phyloP scores from a whole-genome alignment of 2,888 invertebrate species.

The Unio pictorum region DNA sequence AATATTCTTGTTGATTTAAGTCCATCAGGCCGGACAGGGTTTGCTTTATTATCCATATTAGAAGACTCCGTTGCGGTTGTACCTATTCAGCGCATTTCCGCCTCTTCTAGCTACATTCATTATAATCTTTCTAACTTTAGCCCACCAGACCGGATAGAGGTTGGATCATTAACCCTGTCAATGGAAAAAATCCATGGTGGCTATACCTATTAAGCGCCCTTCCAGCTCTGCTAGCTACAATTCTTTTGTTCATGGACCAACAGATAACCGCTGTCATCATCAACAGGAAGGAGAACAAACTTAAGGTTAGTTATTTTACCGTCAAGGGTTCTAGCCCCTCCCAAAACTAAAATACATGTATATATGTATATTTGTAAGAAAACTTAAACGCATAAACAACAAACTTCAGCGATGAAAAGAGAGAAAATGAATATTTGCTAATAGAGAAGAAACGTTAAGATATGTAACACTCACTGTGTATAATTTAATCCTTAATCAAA shows the following conservation, averaged over 20 bases:
- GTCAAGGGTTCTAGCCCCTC: too few species aligned
- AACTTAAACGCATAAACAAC: too few species aligned
- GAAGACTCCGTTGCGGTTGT: slow-evolving; percentile 83
- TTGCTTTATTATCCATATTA: slow-evolving; percentile 58
- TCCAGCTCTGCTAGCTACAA: slow-evolving; percentile 92
- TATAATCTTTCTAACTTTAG: slow-evolving; percentile 26
- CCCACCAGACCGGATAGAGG: slow-evolving; percentile 53
- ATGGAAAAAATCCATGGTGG: slow-evolving; percentile 80
- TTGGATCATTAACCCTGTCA: slow-evolving; percentile 66
- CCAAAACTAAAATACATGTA: too few species aligned
- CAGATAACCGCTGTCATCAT: slow-evolving; percentile 99
- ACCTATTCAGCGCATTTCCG: slow-evolving; percentile 86
- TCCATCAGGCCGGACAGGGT: too few species aligned
- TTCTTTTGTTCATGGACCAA: slow-evolving; percentile 98
- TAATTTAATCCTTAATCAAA: too few species aligned
- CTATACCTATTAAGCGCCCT: slow-evolving; percentile 85
- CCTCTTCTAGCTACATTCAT: slow-evolving; percentile 79
- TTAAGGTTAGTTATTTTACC: slow-evolving; percentile 77
- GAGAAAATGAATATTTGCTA: too few species aligned
- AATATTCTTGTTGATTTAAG: background rate
- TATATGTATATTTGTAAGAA: too few species aligned
- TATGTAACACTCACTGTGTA: too few species aligned
- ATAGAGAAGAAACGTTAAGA: too few species aligned
- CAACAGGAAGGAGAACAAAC: slow-evolving; percentile 97
- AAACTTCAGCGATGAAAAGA: too few species aligned